phyloP scores from a whole-genome alignment of 2,888 invertebrate species.

The Incurvaria masculella region DNA sequence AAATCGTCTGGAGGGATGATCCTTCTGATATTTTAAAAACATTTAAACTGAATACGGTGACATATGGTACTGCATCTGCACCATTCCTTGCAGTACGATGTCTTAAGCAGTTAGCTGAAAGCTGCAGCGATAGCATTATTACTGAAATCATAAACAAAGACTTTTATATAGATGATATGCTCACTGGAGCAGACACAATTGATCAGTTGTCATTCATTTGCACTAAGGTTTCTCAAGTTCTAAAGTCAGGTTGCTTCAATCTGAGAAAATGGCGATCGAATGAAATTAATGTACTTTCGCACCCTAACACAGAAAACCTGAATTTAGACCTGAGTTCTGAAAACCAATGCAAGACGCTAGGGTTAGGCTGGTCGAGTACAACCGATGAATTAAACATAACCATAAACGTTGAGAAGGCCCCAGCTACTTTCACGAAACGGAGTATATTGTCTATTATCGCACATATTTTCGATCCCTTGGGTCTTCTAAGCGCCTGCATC shows the following conservation, averaged over 20 bases:
- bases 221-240: conserved; percentile 1
- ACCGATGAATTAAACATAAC: no score
- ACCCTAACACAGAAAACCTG: conserved; percentile 5
- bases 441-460: neutral
- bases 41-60: conserved; percentile 14
- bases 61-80: conserved; percentile 17
- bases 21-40: conserved; percentile 9
- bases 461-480: neutral
- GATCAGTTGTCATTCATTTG: conserved; percentile 11
- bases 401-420: no score
- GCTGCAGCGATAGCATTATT: conserved; percentile 13
- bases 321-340: conserved; percentile 9
- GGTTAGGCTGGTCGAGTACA: no score
- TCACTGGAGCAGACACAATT: conserved; percentile 12
- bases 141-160: conserved; percentile 12
- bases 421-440: no score
- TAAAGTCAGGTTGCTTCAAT: conserved; percentile 12
- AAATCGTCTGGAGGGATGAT: conserved; percentile 18
- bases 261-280: conserved; percentile 17
- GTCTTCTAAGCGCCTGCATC: neutral
- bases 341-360: conserved; percentile 16
- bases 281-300: conserved; percentile 8
- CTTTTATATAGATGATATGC: no score
- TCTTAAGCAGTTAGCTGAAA: no score
- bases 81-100: conserved; percentile 17